These are phyloP conservation scores for Tyto alba DNA, from an alignment of 2,113 vertebrate genomes.

Conservation along the genomic window DNA sequence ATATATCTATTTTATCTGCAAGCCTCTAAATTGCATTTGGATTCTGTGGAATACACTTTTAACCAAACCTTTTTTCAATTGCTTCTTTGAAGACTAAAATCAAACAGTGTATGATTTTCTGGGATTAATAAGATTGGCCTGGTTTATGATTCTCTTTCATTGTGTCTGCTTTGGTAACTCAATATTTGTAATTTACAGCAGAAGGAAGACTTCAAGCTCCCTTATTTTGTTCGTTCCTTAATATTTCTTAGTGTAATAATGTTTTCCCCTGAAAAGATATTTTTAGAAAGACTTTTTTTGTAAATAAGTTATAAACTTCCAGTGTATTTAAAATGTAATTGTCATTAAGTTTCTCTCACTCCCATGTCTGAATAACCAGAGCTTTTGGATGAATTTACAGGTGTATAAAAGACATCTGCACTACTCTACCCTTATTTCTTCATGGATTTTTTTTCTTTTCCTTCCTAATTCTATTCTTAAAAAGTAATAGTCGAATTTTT, in stretches of 20 bases:
- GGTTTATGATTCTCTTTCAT: not conserved
- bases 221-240: not conserved
- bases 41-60: not conserved
- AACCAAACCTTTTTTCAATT: not conserved
- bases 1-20: not conserved
- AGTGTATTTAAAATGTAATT: not conserved
- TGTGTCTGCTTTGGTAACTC: not conserved
- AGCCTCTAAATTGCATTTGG: not conserved
- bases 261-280: not conserved
- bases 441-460: not conserved
- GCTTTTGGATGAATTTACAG: not conserved
- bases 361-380: not conserved
- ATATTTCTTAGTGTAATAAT: not conserved
- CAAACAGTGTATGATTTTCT: not conserved
- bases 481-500: not conserved
- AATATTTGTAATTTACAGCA: not conserved
- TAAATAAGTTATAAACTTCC: not conserved
- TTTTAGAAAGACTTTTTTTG: not conserved
- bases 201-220: not conserved
- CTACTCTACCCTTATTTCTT: not conserved
- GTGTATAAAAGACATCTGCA: not conserved
- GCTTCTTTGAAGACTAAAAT: not conserved
- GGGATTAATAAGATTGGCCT: not conserved
- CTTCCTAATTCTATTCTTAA: not conserved
- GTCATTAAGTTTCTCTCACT: not conserved